phyloP scores from a whole-genome alignment of 2,797 vertebrate species.

The Sarcoramphus papa region DNA sequence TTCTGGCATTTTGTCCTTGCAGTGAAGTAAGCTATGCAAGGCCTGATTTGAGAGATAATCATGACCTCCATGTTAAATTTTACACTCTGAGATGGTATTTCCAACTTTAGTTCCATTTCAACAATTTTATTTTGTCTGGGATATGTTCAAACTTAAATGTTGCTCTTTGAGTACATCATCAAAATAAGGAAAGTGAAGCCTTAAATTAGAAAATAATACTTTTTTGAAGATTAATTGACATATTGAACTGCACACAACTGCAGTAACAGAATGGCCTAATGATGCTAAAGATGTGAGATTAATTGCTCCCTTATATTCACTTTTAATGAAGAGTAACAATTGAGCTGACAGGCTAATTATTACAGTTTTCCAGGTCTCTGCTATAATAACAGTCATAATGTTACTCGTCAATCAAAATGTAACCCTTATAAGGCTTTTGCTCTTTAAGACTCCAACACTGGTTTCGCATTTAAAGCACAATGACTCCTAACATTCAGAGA shows the following conservation, averaged over 20 bases:
- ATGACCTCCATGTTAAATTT: neutral
- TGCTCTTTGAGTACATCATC: neutral
- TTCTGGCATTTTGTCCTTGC: neutral
- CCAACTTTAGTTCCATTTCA: neutral
- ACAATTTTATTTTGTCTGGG: neutral
- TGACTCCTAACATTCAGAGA: neutral
- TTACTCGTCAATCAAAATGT: slow-evolving; percentile 57
- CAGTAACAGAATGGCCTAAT: slow-evolving; percentile 32
- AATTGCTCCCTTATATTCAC: slow-evolving; percentile 50
- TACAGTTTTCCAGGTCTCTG: slow-evolving; percentile 38
- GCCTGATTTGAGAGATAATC: neutral
- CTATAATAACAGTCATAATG: slow-evolving; percentile 54
- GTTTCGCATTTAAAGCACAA: slow-evolving; percentile 33
- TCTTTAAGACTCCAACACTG: neutral
- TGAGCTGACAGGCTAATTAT: slow-evolving; percentile 63
- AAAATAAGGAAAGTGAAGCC: slow-evolving; percentile 51
- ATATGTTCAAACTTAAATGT: neutral
- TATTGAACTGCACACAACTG: slow-evolving; percentile 16
- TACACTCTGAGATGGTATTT: neutral
- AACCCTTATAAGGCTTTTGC: slow-evolving; percentile 12
- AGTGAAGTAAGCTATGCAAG: neutral
- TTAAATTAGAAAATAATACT: slow-evolving; percentile 56
- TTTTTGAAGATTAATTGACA: slow-evolving; percentile 28
- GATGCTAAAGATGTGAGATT: slow-evolving; percentile 47
- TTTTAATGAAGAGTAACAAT: slow-evolving; percentile 68